Evolutionary conservation across 2,888 invertebrate species (phyloP).

Genomic region (Drosophila glabriapex): DNA sequence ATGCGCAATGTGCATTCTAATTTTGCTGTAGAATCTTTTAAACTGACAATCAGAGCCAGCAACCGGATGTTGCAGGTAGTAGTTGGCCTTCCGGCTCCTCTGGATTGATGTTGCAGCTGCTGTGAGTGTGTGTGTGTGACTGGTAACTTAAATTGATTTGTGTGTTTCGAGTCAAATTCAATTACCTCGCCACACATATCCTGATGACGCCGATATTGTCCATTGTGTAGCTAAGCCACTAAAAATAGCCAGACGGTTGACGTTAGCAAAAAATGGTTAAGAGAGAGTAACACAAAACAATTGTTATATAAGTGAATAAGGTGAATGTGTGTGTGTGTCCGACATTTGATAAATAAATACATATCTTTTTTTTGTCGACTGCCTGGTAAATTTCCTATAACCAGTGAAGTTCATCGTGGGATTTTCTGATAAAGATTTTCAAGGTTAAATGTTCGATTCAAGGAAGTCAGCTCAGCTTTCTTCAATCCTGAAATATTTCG

Average conservation of each 20-base stretch:
- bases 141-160: slow-evolving; percentile 59
- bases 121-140: background rate
- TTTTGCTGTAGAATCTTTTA: slow-evolving; percentile 28
- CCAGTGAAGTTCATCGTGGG: background rate
- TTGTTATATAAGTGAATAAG: slow-evolving; percentile 9
- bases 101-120: background rate
- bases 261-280: background rate
- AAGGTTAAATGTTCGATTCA: background rate
- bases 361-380: background rate
- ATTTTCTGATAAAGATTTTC: background rate
- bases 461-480: background rate
- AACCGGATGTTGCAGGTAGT: slow-evolving; percentile 35
- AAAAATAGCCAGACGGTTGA: slow-evolving; percentile 49
- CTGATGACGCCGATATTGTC: background rate
- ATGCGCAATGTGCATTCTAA: slow-evolving; percentile 66
- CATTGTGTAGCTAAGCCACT: slow-evolving; percentile 25
- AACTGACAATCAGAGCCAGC: slow-evolving; percentile 13
- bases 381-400: background rate
- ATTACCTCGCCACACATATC: slow-evolving; percentile 42
- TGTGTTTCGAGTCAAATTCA: slow-evolving; percentile 65
- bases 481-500: background rate
- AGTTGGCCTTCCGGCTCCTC: slow-evolving; percentile 25
- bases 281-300: background rate
- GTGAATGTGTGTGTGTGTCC: background rate
- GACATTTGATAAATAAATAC: background rate